Evolutionary conservation across 2,113 vertebrate species (phyloP), one percentile per base, ranked within the genome.

Genomic region (Hippoglossus stenolepis): DNA sequence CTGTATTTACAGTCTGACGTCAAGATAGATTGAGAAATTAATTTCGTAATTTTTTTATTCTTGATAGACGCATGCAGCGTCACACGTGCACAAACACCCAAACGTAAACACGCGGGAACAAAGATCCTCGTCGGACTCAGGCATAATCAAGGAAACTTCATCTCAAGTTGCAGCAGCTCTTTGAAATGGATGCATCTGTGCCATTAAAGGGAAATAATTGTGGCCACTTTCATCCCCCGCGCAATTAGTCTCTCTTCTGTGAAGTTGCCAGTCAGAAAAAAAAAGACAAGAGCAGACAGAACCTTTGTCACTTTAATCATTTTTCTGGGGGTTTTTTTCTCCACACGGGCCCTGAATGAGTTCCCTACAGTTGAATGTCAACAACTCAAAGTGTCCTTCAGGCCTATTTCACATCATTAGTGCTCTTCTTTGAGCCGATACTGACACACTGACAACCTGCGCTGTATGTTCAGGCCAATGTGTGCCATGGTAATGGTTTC

Each of bases 141-240:
- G 26, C 47, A 73, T 89, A 73, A 79, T 83, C 77, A 86, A 72
- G 61, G 72, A 68, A 89, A 90, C 79, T 78, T 82, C 65, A 87
- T 78, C 59, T 84, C 70, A 89, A 89, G 79, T 87, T 90, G 73
- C 80, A 83, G 60, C 70, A 65, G 83, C 81, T 73, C 88, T 87
- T 85, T 92, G 79, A 90, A 89, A 89, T 84, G 59, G 75, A 84
- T 79, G 81, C 79, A 92, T 89, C 87, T 85, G 82, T 79, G 80
- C 86, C 77, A 85, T 91, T 86, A 86, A 77, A 79, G 80, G 75
- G 85, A 86, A 90, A 92, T 92, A 93, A 92, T 93, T 92, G 82
- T 86, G 79, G 77, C 82, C 83, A 88, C 89, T 91, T 91, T 91
- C 73, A 87, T 91, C 82, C 82, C 64, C 76, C 45, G 61, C 21